A percentile compares a stretch with the other conserved stretches of the same genome.
Conservation (phyloP, 2,888 invertebrate species). For the Morpho deidamia region DNA sequence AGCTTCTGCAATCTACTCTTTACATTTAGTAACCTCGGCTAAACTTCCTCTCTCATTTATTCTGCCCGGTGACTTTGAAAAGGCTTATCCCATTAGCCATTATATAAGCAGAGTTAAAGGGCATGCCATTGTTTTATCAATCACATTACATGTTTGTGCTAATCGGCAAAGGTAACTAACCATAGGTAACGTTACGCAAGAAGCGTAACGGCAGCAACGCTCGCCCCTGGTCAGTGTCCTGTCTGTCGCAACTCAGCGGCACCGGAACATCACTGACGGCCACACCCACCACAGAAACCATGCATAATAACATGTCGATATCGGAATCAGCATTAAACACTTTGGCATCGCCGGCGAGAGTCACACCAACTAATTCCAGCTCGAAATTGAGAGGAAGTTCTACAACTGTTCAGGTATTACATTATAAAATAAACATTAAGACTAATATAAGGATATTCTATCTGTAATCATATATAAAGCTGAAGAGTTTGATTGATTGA, state of each 20-base stretch:
- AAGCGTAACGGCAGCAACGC: constrained; percentile 77
- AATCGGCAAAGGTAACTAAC: constrained; percentile 31
- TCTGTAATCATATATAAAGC: no score
- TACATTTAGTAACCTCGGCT: no score
- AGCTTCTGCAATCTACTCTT: no score
- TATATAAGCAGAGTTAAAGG: no score
- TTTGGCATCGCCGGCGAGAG: constrained; percentile 75
- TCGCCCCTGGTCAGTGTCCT: constrained; percentile 94
- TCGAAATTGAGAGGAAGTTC: constrained; percentile 68
- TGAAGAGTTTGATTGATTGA: no score
- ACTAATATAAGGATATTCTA: neutral
- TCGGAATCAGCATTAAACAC: constrained; percentile 93
- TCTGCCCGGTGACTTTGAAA: neutral
- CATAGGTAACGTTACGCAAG: constrained; percentile 81
- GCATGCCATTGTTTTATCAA: constrained; percentile 2
- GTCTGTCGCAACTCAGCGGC: constrained; percentile 85
- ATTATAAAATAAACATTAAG: neutral
- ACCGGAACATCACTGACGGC: constrained; percentile 63
- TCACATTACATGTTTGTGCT: constrained; percentile 15
- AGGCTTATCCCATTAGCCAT: neutral
- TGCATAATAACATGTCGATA: constrained; percentile 86
- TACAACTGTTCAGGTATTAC: constrained; percentile 65
- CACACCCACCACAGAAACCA: constrained; percentile 54
- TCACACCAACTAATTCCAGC: constrained; percentile 60
- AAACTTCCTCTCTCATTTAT: no score